phyloP scores from a whole-genome alignment of 2,888 invertebrate genomes.

The Smittia sp. region DNA sequence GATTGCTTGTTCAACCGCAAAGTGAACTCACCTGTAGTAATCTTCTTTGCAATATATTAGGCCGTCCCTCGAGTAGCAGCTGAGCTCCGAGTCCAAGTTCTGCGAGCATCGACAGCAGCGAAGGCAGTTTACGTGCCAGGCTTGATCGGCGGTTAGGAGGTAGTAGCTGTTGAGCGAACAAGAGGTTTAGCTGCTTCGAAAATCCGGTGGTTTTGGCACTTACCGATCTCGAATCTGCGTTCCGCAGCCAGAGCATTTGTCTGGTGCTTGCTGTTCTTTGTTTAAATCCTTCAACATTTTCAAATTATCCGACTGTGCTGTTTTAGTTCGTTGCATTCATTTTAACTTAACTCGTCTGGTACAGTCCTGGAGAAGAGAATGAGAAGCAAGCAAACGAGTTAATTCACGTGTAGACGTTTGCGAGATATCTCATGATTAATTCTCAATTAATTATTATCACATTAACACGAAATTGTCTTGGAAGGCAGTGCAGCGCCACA shows the following conservation, averaged over 20 bases:
- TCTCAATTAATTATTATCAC: constrained; percentile 40
- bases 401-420: background rate
- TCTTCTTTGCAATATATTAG: constrained; percentile 93
- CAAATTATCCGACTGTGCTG: background rate
- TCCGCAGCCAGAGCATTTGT: constrained; percentile 59
- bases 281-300: constrained; percentile 45
- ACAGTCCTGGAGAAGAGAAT: background rate
- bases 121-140: constrained; percentile 85
- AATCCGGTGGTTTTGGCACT: background rate
- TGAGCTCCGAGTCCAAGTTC: constrained; percentile 79
- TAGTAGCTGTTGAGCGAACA: constrained; percentile 56
- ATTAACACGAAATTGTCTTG: constrained; percentile 37
- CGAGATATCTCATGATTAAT: constrained; percentile 16
- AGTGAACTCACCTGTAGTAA: constrained; percentile 76
- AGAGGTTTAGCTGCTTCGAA: background rate
- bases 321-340: background rate
- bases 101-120: constrained; percentile 80
- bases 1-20: background rate
- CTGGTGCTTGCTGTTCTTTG: constrained; percentile 46
- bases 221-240: constrained; percentile 60
- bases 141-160: constrained; percentile 80
- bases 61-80: constrained; percentile 85
- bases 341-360: background rate
- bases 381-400: constrained; percentile 1
- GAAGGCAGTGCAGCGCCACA: no score